These are phyloP conservation scores for Orestias chungarensis DNA, from an alignment of 2,797 vertebrate genomes.

Conservation along the genomic window DNA sequence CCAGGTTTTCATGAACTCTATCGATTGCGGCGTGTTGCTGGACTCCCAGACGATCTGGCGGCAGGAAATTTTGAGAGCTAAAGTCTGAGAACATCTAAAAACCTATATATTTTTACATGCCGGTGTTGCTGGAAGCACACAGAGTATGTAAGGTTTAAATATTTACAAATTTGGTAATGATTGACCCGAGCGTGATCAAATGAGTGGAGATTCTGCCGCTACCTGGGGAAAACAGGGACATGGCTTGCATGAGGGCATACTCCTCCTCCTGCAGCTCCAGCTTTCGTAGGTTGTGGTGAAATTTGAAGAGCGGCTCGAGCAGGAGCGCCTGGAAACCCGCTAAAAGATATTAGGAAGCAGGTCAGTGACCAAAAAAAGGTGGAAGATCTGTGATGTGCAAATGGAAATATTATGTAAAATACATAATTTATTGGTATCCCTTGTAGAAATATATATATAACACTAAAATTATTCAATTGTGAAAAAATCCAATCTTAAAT, in stretches of 20 bases:
- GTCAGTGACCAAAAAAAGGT: not conserved
- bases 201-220: slow-evolving; percentile 6
- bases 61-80: slow-evolving; percentile 2
- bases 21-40: slow-evolving; percentile 63
- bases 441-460: not conserved
- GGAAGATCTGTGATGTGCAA: not conserved
- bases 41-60: slow-evolving; percentile 71
- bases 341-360: slow-evolving; percentile 33
- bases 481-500: not conserved
- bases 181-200: slow-evolving; percentile 8
- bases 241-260: slow-evolving; percentile 83
- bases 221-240: slow-evolving; percentile 88
- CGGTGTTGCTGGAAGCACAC: not conserved
- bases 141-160: slow-evolving; percentile 16
- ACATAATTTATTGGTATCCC: not conserved
- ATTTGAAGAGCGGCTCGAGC: slow-evolving; percentile 81
- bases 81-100: not conserved
- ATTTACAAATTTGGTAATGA: slow-evolving; percentile 30
- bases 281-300: slow-evolving; percentile 79
- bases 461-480: not conserved
- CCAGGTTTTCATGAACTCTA: slow-evolving; percentile 68
- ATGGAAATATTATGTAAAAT: not conserved
- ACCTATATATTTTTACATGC: not conserved
- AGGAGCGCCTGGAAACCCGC: slow-evolving; percentile 84
- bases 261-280: slow-evolving; percentile 82